Evolutionary conservation across 2,113 vertebrate species (phyloP).

Genomic region (Phalacrocorax carbo): DNA sequence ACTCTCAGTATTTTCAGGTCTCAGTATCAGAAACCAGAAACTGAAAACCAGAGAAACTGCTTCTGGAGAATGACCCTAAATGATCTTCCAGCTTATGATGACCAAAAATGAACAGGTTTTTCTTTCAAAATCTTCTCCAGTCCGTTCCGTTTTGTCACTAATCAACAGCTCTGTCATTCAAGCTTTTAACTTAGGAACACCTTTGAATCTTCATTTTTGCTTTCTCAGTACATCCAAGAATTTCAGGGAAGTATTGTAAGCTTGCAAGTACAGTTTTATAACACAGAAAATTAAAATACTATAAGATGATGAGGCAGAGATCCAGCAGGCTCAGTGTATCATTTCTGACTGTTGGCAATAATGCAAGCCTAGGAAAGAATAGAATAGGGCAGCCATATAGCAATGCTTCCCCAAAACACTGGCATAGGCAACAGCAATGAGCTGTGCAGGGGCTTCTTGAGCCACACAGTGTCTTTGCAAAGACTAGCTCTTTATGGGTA

Average conservation of each 20-base stretch:
- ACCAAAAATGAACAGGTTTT: neutral
- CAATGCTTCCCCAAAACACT: neutral
- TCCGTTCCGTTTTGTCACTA: neutral
- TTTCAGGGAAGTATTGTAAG: neutral
- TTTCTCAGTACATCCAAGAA: neutral
- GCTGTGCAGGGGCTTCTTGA: neutral
- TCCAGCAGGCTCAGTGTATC: neutral
- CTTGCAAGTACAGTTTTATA: neutral
- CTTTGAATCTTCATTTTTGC: neutral
- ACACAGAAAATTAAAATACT: neutral
- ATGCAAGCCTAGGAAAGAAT: neutral
- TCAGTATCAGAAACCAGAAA: neutral
- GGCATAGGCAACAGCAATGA: neutral
- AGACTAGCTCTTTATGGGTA: neutral
- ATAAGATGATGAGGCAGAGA: neutral
- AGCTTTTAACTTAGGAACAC: neutral
- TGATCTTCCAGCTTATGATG: neutral
- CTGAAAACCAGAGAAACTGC: neutral
- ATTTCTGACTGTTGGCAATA: neutral
- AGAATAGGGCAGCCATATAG: neutral
- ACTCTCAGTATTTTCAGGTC: neutral
- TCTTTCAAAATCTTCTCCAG: neutral
- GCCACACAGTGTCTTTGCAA: neutral
- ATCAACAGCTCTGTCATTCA: neutral
- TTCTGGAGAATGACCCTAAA: neutral